phyloP scores from a whole-genome alignment of 2,888 invertebrate genomes.

The Neoitamus cyanurus region DNA sequence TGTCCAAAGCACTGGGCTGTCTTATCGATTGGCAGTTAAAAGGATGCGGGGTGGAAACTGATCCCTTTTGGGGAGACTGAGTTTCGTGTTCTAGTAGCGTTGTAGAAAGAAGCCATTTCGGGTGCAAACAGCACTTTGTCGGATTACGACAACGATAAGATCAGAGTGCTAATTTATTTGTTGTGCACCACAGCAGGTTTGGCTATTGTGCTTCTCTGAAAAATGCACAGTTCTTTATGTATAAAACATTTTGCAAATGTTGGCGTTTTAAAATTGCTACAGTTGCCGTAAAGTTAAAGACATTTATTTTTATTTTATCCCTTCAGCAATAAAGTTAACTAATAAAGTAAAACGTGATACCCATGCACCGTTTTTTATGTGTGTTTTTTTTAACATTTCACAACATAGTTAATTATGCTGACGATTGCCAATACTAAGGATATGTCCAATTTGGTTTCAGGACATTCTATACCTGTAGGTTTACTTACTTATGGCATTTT shows the following conservation, averaged over 20 bases:
- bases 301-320: background rate
- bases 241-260: background rate
- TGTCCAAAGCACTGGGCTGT: background rate
- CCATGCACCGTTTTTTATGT: no score
- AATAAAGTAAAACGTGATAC: no score
- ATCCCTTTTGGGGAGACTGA: background rate
- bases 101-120: background rate
- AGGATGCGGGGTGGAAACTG: background rate
- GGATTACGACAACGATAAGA: background rate
- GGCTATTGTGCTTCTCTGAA: background rate
- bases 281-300: background rate
- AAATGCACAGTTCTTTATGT: background rate
- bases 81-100: background rate
- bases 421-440: no score
- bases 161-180: background rate
- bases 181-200: background rate
- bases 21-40: background rate
- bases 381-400: no score
- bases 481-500: no score
- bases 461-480: no score
- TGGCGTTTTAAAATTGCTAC: background rate
- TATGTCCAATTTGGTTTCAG: no score
- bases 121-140: constrained; percentile 1
- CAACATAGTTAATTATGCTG: no score
- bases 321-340: background rate